Percentiles rank a stretch among this genome's conserved stretches.
Conservation (phyloP, 2,888 invertebrate genomes). For the Troilus luridus region DNA sequence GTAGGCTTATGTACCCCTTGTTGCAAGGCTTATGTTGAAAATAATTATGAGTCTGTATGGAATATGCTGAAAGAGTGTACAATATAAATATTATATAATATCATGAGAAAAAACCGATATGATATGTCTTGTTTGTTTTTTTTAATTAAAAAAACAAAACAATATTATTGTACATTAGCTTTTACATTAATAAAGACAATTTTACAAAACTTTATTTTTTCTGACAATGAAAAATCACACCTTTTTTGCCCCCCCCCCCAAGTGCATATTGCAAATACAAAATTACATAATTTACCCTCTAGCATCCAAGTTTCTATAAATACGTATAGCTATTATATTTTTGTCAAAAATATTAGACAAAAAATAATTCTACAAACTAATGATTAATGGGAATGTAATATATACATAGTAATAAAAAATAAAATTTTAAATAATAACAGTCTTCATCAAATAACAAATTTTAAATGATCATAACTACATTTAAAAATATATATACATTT, state of each 20-base stretch:
- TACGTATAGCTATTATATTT: background rate
- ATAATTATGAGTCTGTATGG: too few relatives aligned
- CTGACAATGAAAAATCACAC: background rate
- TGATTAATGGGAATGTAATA: background rate
- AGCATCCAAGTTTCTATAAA: background rate
- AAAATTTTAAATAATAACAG: conserved; percentile 27
- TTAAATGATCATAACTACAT: background rate
- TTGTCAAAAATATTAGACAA: background rate
- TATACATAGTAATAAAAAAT: conserved; percentile 13
- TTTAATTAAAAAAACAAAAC: too few relatives aligned
- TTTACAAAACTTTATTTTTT: too few relatives aligned
- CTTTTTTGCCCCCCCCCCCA: background rate
- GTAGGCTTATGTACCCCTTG: too few relatives aligned
- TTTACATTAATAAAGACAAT: too few relatives aligned
- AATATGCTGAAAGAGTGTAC: too few relatives aligned
- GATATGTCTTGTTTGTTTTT: too few relatives aligned
- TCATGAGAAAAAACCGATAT: too few relatives aligned
- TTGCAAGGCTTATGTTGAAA: too few relatives aligned
- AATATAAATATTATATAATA: too few relatives aligned
- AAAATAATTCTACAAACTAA: background rate
- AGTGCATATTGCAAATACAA: background rate
- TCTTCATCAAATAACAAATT: conserved; percentile 1
- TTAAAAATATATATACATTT: too few relatives aligned
- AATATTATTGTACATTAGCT: too few relatives aligned
- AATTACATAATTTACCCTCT: background rate